Base-by-base conservation (phyloP, 2,797 vertebrate species). In the Trematomus bernacchii region DNA sequence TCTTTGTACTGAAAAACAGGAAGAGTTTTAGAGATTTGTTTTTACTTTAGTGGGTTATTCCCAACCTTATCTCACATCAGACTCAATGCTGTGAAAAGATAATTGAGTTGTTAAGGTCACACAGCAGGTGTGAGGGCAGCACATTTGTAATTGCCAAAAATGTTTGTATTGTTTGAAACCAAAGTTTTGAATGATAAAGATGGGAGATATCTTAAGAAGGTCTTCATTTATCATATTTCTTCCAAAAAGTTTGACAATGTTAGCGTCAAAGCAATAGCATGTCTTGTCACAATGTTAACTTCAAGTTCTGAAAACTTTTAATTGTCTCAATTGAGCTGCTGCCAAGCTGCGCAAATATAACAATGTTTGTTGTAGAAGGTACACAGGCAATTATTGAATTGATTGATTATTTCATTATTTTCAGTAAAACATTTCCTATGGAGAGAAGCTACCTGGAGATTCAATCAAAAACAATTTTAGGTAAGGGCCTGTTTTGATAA, bases 381-480 rank as follows among this genome's bases (percentile, higher is more conserved):
- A 37, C 33, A 58, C 14, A 43, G 37, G 11, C 27, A 60, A 61
- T 58, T 47, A 43, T 53, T 42, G 43, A 33, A 54, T 62, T 48
- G 46, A 30, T 37, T 16, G n/a, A 60, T 47, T 64, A 51, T 50
- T 10, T 60, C 50, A 48, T 37, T 37, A 47, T 69, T 70, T 66
- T 61, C 15, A 46, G 27, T 15, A n/a, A 55, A 60, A 67, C 40
- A 46, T 52, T 42, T 27, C 37, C 62, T 53, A 48, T 59, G 48
- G 44, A 69, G 27, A 54, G 71, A 70, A 50, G 46, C 27, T 42
- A 53, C 54, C 21, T 46, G 43, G 16, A 10, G 64, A 71, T 54
- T 75, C 71, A 77, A 66, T 84, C 66, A 78, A 70, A 75, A 66
- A 16, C 47, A 59, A 37, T n/a, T 55, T 52, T 7, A 58, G 72